Conservation (phyloP, 2,113 vertebrate species). For the Saimiri boliviensis region DNA sequence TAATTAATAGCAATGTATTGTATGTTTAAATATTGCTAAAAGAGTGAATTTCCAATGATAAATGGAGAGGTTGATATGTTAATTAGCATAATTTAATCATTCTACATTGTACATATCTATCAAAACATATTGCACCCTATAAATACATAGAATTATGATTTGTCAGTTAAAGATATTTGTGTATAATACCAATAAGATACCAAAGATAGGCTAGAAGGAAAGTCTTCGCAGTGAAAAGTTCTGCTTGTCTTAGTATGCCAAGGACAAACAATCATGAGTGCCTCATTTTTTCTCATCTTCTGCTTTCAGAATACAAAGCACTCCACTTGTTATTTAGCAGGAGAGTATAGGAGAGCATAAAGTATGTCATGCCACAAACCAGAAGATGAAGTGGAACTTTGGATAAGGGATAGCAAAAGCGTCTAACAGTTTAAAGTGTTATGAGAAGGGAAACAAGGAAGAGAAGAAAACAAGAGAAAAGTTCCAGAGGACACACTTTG, state of each 20-base stretch:
- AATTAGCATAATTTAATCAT: not conserved
- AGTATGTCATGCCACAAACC: not conserved
- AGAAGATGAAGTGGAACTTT: not conserved
- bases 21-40: not conserved
- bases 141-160: not conserved
- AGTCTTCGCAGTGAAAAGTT: not conserved
- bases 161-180: not conserved
- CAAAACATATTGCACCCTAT: not conserved
- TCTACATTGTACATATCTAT: not conserved
- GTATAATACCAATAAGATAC: not conserved
- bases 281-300: not conserved
- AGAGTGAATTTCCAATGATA: not conserved
- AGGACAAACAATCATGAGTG: not conserved
- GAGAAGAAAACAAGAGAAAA: not conserved
- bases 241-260: not conserved
- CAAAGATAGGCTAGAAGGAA: not conserved
- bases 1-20: not conserved
- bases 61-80: not conserved
- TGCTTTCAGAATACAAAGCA: not conserved
- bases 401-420: not conserved
- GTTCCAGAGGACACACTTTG: not conserved
- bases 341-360: not conserved
- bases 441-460: not conserved
- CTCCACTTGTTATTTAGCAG: not conserved
- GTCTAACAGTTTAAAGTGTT: not conserved